Conservation (phyloP, 92 coral and sea anemone species). For the Pocillopora grandis region DNA sequence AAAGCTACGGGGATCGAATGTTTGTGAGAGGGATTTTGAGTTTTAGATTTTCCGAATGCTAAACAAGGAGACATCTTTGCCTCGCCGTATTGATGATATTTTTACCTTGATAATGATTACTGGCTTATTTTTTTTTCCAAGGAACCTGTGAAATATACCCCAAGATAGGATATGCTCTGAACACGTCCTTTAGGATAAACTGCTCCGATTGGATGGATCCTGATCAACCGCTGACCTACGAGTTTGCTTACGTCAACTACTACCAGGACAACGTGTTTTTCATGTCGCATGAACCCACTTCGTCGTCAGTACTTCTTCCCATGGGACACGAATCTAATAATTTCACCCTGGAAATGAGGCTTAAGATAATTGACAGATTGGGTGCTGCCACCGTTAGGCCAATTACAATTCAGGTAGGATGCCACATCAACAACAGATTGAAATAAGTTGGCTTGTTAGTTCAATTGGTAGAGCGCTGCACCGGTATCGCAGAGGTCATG, state of each 20-base stretch:
- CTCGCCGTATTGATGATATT: no score
- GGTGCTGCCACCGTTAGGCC: constrained; percentile 41
- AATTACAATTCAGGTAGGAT: constrained; percentile 45
- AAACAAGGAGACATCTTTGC: no score
- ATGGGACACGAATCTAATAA: constrained; percentile 66
- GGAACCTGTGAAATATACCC: constrained; percentile 63
- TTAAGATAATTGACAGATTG: constrained; percentile 47
- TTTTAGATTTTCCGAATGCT: no score
- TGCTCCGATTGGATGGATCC: constrained; percentile 58
- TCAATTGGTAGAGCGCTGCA: background rate
- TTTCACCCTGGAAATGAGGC: constrained; percentile 38
- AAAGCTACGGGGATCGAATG: no score
- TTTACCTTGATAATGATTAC: background rate
- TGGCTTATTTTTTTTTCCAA: background rate
- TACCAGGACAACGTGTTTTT: constrained; percentile 30
- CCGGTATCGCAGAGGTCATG: no score
- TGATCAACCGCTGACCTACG: constrained; percentile 60
- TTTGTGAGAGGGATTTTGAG: no score
- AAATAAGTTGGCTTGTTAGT: background rate
- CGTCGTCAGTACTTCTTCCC: constrained; percentile 38
- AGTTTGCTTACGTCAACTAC: constrained; percentile 35
- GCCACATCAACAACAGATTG: background rate
- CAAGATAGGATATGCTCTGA: constrained; percentile 49
- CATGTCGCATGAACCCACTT: constrained; percentile 12
- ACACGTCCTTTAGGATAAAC: constrained; percentile 48